A percentile compares a stretch with the other conserved stretches of the same genome.
These are phyloP conservation scores for Eupleurogrammus muticus DNA, from an alignment of 2,797 vertebrate species.

Conservation along the genomic window DNA sequence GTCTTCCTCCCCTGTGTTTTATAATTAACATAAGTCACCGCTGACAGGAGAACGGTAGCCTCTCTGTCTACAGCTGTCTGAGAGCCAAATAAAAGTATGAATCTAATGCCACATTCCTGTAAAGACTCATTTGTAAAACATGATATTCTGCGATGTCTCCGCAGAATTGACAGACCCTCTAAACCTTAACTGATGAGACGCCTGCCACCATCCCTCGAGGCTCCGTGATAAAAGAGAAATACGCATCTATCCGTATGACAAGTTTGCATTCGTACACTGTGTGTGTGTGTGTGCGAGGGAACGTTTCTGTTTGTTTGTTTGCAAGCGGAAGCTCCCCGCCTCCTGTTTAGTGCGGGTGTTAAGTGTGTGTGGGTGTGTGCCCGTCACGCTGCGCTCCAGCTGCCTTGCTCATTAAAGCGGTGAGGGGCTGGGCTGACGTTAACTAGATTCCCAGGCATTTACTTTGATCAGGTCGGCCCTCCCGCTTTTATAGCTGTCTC, in stretches of 20 bases:
- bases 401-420: conserved; percentile 68
- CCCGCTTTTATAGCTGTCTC: conserved; percentile 95
- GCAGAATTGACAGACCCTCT: not conserved
- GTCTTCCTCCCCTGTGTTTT: too few relatives aligned
- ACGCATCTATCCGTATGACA: not conserved
- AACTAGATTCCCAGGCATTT: conserved; percentile 95
- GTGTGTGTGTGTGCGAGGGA: conserved; percentile 3
- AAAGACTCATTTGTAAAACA: not conserved
- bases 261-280: not conserved
- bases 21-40: too few relatives aligned
- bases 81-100: not conserved
- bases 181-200: not conserved
- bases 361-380: conserved; percentile 59
- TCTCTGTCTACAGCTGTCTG: not conserved
- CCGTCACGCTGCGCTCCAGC: conserved; percentile 63
- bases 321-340: conserved; percentile 1
- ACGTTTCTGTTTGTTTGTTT: conserved; percentile 30
- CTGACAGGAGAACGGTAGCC: not conserved
- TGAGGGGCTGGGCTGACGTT: conserved; percentile 80
- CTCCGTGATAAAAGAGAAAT: not conserved
- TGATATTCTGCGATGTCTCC: not conserved
- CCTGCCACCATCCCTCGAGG: not conserved
- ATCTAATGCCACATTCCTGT: not conserved
- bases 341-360: conserved; percentile 32
- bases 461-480: conserved; percentile 95